Evolutionary conservation across 2,113 vertebrate genomes (phyloP), one percentile per base, ranked within the genome.

Genomic region (Pitta sordida): DNA sequence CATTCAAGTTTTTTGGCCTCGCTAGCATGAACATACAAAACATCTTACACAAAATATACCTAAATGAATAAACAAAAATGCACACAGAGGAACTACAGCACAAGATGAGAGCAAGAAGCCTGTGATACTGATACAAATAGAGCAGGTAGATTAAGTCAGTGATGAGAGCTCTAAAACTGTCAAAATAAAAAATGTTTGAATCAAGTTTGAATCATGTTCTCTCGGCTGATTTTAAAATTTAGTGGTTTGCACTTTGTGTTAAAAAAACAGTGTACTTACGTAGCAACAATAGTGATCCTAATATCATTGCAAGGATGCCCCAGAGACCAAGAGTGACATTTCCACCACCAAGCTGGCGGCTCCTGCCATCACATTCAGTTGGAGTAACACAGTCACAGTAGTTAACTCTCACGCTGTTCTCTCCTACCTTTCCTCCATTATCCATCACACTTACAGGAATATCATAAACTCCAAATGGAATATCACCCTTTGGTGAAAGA

Each of bases 291-390:
- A 97, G 92, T 8, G 99, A 95, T n/a, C 98, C 98, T 67, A 99
- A 80, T 71, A 99, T 98, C 98, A 99, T 95, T 13, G 98, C 92
- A 79, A 99, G 98, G 88, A 98, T 96, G 51, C 95, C 99, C 98
- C 98, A 96, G 24, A 95, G 63, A 29, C 99, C 98, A 20, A 99
- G 97, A 30, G 97, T 90, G 17, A 97, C 59, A 37, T 97, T 92
- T 20, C 86, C 88, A 2, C 5, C 59, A 55, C 34, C 0, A 11
- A 60, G 30, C 0, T 22, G 7, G 9, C 86, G 90, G 59, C 2
- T 12, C 64, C 0, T 0, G 76, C 48, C 75, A 0, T 3, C 30
- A 5, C 91, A 96, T 13, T 84, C 97, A 0, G 7, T 46, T 13
- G 97, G 98, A 96, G 90, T 85, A 13, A 69, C 19, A 5, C 98